Evolutionary conservation across 1,140 invertebrate genomes (phyloP), one percentile per base, ranked within the genome.

Genomic region (Lepidurus arcticus): DNA sequence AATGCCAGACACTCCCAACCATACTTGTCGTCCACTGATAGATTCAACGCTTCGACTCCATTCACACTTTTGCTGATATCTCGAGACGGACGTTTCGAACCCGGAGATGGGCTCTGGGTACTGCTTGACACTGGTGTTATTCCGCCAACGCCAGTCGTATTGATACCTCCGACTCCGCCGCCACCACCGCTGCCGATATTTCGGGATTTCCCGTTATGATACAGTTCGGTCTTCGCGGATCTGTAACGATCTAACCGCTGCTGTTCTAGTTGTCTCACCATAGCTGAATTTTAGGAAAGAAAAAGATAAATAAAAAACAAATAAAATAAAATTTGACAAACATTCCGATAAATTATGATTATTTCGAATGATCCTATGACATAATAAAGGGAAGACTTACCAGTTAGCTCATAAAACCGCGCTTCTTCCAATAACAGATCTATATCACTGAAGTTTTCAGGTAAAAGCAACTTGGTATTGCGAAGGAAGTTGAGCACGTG

Each of bases 401-500:
- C 91, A 78, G 90, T 88, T 79, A 98, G 92, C 82, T 98, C 95
- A 83, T 97, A 98, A 85, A 92, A 98, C 82, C 90, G 88, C 0
- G 95, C 95, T 86, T 98, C 96, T 82, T 97, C 94, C 16, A 95
- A 85, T n/a, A 98, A 87, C 73, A 98, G 88, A 81, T 98, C 95
- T 73, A 94, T 85, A 84, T 98, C 93, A 11, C 89, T 86, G 85
- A 97, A 98, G 83, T 94, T 91, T 6, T 92, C 90, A 0, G 96
- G 94, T 82, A 98, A 90, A 74, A 95, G 86, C 65, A 98, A 88
- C 82, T 91, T 90, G 45, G 92, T 92, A 85, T 96, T 96, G 81
- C 97, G 89, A 89, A 98, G 91, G 85, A 95, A 98, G 87, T 98
- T 98, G 42, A 98, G 87, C 83, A 98, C 94, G 85, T 98, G 95